Conservation (phyloP, 2,797 vertebrate genomes). For the Coranthus polyacanthus region DNA sequence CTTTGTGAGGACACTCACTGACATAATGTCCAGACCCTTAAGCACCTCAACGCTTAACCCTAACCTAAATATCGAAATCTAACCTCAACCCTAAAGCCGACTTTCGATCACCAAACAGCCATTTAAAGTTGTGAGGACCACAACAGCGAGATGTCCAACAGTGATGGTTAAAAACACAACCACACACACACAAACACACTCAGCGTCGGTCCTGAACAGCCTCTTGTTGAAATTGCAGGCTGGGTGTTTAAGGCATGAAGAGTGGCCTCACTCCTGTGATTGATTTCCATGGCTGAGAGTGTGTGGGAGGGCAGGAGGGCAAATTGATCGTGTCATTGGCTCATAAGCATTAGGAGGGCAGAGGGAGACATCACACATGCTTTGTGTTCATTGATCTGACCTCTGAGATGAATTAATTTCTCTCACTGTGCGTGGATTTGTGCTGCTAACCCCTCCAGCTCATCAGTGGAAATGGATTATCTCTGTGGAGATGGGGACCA, state of each 20-base stretch:
- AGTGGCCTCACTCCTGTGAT: conserved; percentile 36
- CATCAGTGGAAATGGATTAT: conserved; percentile 48
- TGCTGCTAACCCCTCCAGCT: conserved; percentile 25
- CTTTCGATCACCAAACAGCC: background rate
- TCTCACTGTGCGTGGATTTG: conserved; percentile 13
- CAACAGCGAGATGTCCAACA: too few relatives aligned
- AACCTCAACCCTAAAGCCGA: too few relatives aligned
- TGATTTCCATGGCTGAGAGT: conserved; percentile 43
- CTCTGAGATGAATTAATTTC: conserved; percentile 49
- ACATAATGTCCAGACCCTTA: too few relatives aligned
- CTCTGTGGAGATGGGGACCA: conserved; percentile 18
- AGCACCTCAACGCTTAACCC: too few relatives aligned
- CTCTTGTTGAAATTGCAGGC: conserved; percentile 17
- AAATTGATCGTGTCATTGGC: conserved; percentile 53
- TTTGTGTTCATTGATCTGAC: conserved; percentile 56
- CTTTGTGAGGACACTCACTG: too few relatives aligned
- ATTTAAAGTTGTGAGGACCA: background rate
- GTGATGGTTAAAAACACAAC: background rate
- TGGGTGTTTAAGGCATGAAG: conserved; percentile 22
- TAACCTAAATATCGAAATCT: too few relatives aligned
- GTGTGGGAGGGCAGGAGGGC: conserved; percentile 3
- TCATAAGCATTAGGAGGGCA: conserved; percentile 23
- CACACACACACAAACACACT: conserved; percentile 1
- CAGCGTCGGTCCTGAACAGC: background rate
- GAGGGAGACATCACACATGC: conserved; percentile 31